Conservation (phyloP, 2,797 vertebrate species). For the Cryptoprocta ferox region DNA sequence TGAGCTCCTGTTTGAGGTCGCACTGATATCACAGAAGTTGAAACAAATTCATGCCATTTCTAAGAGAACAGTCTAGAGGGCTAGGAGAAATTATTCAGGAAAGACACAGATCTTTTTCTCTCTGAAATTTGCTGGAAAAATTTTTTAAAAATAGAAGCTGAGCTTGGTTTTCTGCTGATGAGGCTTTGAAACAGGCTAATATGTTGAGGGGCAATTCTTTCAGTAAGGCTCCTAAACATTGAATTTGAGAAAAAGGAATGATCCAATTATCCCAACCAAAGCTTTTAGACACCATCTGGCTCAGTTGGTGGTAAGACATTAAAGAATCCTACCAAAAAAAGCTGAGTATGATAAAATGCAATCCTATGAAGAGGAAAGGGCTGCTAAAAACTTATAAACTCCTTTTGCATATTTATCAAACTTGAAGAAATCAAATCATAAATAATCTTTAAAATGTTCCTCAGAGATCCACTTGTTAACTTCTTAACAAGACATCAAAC, state of each 20-base stretch:
- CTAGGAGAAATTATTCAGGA: not conserved
- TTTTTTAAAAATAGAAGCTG: not conserved
- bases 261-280: conserved; percentile 69
- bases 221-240: conserved; percentile 31
- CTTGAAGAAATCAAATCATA: not conserved
- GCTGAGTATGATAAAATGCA: conserved; percentile 8
- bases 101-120: not conserved
- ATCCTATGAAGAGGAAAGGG: not conserved
- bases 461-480: conserved; percentile 8
- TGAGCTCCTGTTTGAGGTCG: not conserved
- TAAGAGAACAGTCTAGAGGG: not conserved
- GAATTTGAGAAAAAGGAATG: conserved; percentile 73
- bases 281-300: conserved; percentile 67
- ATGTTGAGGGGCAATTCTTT: conserved; percentile 44
- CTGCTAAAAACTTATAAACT: not conserved
- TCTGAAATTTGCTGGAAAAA: conserved; percentile 26
- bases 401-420: conserved; percentile 1
- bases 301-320: conserved; percentile 59
- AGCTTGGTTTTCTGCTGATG: conserved; percentile 26
- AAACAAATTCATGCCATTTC: not conserved
- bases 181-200: conserved; percentile 10
- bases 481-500: not conserved
- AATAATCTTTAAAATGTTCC: conserved; percentile 42
- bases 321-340: conserved; percentile 66
- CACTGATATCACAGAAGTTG: not conserved